A percentile compares a stretch with the other conserved stretches of the same genome.
phyloP scores from a whole-genome alignment of 2,797 vertebrate species.

The Fistularia commersonii region DNA sequence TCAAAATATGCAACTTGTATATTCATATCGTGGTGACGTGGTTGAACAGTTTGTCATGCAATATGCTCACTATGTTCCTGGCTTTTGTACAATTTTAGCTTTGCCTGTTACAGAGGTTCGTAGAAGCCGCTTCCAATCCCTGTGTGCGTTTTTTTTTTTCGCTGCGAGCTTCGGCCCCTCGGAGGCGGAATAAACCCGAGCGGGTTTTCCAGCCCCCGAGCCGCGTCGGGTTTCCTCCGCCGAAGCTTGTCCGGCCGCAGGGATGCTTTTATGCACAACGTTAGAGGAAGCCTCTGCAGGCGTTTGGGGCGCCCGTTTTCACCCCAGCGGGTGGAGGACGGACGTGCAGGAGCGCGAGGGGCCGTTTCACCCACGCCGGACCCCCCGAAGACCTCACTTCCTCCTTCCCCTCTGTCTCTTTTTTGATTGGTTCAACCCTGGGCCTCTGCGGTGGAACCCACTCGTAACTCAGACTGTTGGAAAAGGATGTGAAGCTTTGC shows the following conservation, averaged over 20 bases:
- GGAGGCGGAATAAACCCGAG: too few species aligned
- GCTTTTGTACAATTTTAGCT: slow-evolving; percentile 9
- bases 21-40: slow-evolving; percentile 19
- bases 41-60: slow-evolving; percentile 22
- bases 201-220: too few species aligned
- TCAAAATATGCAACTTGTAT: slow-evolving; percentile 40
- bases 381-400: slow-evolving; percentile 15
- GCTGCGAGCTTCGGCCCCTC: slow-evolving; percentile 22
- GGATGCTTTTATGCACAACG: too few species aligned
- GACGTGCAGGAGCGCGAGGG: too few species aligned
- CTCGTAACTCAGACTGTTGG: slow-evolving; percentile 31
- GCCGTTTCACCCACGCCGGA: too few species aligned
- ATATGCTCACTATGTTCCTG: slow-evolving; percentile 21
- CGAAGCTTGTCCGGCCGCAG: too few species aligned
- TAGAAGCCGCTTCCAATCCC: slow-evolving; percentile 25
- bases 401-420: slow-evolving; percentile 20
- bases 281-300: too few species aligned
- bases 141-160: slow-evolving; percentile 9
- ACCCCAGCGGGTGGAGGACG: too few species aligned
- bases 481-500: slow-evolving; percentile 52
- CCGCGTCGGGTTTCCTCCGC: too few species aligned
- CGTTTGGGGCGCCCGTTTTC: too few species aligned
- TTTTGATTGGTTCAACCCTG: slow-evolving; percentile 24
- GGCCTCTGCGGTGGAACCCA: slow-evolving; percentile 23
- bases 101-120: slow-evolving; percentile 23